A percentile compares a stretch with the other conserved stretches of the same genome.
Conservation (phyloP, 2,113 vertebrate species). For the Nannobrachium achirus region DNA sequence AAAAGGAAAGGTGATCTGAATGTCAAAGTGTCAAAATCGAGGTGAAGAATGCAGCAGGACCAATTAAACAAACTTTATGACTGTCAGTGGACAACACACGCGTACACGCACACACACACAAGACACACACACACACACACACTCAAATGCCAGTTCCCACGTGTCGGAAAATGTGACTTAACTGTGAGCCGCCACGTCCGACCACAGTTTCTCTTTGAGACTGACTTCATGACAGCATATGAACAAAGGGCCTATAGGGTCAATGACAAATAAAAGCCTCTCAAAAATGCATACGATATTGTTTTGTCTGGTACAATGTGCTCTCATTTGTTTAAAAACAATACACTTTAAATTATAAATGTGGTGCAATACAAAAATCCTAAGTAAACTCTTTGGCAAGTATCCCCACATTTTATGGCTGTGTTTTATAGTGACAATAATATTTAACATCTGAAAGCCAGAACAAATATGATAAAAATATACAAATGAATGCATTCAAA, state of each 20-base stretch:
- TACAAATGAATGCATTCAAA: no score
- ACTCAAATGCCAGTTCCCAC: slow-evolving; percentile 7
- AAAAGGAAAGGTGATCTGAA: slow-evolving; percentile 44
- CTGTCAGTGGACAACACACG: slow-evolving; percentile 50
- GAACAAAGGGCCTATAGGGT: neutral
- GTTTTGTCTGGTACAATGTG: no score
- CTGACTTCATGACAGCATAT: neutral
- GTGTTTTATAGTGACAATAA: no score
- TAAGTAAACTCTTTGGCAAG: no score
- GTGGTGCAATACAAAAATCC: no score
- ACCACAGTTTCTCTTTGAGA: slow-evolving; percentile 44
- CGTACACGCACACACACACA: slow-evolving; percentile 2
- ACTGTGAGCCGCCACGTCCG: neutral
- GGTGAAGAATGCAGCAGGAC: slow-evolving; percentile 24
- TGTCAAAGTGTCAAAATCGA: slow-evolving; percentile 41
- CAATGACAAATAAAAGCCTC: no score
- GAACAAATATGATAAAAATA: no score
- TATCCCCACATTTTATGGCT: no score
- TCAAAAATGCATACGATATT: no score
- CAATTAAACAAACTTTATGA: slow-evolving; percentile 45
- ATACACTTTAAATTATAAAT: no score
- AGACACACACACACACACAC: neutral
- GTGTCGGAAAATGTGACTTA: slow-evolving; percentile 59
- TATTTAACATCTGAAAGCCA: no score
- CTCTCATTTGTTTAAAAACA: no score